Percentiles rank a stretch among this genome's conserved stretches.
Conservation (phyloP, 2,797 vertebrate species). For the Champsocephalus gunnari region DNA sequence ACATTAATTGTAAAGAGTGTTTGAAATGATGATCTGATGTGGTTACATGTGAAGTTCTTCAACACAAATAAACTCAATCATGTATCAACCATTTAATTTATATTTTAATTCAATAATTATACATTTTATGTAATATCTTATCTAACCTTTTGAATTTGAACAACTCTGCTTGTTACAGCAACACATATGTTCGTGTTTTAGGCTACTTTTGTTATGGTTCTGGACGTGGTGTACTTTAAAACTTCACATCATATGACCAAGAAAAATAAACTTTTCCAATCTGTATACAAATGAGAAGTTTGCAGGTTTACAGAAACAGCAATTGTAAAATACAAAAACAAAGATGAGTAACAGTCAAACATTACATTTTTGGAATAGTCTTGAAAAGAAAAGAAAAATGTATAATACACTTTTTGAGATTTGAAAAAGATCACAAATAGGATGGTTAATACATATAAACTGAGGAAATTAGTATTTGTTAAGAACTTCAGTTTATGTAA, state of each 20-base stretch:
- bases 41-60: not conserved
- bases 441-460: too few relatives aligned
- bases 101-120: constrained; percentile 13
- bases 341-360: too few relatives aligned
- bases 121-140: not conserved
- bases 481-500: too few relatives aligned
- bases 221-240: not conserved
- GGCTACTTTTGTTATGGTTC: not conserved
- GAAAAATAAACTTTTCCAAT: too few relatives aligned
- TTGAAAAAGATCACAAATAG: too few relatives aligned
- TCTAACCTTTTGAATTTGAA: not conserved
- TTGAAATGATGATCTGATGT: not conserved
- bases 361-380: too few relatives aligned
- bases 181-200: not conserved
- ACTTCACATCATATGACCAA: too few relatives aligned
- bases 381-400: too few relatives aligned
- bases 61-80: not conserved
- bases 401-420: too few relatives aligned
- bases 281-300: too few relatives aligned
- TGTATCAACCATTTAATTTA: not conserved
- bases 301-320: not conserved
- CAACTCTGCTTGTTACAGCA: not conserved
- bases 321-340: too few relatives aligned
- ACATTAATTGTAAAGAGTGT: not conserved
- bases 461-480: too few relatives aligned